Evolutionary conservation across 64 coral and sea anemone genomes (phyloP).

Genomic region (Acropora tenuis): DNA sequence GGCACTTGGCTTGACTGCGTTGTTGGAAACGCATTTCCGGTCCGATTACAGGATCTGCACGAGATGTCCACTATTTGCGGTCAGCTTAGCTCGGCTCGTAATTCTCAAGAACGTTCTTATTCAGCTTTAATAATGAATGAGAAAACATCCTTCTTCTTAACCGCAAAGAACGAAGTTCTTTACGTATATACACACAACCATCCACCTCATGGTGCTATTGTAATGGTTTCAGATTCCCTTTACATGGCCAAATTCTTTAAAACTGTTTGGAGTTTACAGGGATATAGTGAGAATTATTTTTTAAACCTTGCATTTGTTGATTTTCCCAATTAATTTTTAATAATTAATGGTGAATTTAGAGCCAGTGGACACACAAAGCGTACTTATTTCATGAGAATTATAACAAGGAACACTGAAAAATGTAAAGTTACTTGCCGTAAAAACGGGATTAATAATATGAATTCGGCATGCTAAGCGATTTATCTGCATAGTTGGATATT

Average conservation of each 20-base stretch:
- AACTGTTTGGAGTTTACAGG: constrained; percentile 57
- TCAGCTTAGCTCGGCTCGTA: constrained; percentile 23
- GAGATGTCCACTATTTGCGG: constrained; percentile 35
- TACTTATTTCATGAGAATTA: too few species aligned
- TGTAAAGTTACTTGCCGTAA: too few species aligned
- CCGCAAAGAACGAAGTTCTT: not conserved
- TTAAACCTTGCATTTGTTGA: constrained; percentile 43
- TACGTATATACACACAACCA: constrained; percentile 61
- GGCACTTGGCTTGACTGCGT: constrained; percentile 14
- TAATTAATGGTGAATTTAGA: too few species aligned
- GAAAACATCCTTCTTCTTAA: constrained; percentile 49
- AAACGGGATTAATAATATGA: too few species aligned
- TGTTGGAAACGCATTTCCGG: constrained; percentile 46
- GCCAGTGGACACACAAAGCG: too few species aligned
- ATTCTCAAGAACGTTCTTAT: not conserved
- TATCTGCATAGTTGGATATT: too few species aligned
- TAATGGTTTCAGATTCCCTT: not conserved
- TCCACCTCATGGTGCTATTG: constrained; percentile 10
- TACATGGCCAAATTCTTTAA: constrained; percentile 1
- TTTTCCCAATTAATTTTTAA: too few species aligned
- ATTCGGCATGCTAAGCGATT: too few species aligned
- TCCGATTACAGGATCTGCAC: constrained; percentile 52
- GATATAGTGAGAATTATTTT: constrained; percentile 7
- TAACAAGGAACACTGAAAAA: too few species aligned
- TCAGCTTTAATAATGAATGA: constrained; percentile 48